Conservation (phyloP, 1,140 invertebrate genomes). For the Bombus confusus region DNA sequence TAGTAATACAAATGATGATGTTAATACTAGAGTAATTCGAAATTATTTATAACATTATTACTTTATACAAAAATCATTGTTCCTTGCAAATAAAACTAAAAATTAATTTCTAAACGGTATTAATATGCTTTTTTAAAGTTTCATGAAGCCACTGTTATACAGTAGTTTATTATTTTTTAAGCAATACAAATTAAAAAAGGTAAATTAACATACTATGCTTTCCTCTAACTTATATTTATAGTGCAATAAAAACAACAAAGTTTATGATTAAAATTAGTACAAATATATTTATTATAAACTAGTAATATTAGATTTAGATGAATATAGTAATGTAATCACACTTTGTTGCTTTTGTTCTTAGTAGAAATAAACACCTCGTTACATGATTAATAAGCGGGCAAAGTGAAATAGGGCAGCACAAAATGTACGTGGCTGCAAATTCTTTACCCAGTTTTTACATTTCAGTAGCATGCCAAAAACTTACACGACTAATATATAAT, state of each 20-base stretch:
- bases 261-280: slow-evolving; percentile 72
- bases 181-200: slow-evolving; percentile 68
- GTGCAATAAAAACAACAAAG: slow-evolving; percentile 72
- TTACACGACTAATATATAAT: slow-evolving; percentile 44
- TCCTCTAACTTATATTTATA: slow-evolving; percentile 66
- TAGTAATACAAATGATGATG: background rate
- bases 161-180: slow-evolving; percentile 65
- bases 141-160: slow-evolving; percentile 62
- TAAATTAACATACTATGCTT: slow-evolving; percentile 60
- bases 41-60: background rate
- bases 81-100: slow-evolving; percentile 9
- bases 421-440: slow-evolving; percentile 45
- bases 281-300: slow-evolving; percentile 73
- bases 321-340: slow-evolving; percentile 67
- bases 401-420: slow-evolving; percentile 55
- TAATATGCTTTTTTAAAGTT: slow-evolving; percentile 25
- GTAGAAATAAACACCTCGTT: slow-evolving; percentile 65
- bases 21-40: background rate
- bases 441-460: slow-evolving; percentile 59
- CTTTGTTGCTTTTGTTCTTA: slow-evolving; percentile 66
- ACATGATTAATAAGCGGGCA: slow-evolving; percentile 61
- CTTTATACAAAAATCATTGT: background rate
- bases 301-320: slow-evolving; percentile 67
- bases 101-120: slow-evolving; percentile 26
- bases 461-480: slow-evolving; percentile 51